These are phyloP conservation scores for Dasyprocta punctata DNA, from an alignment of 2,113 vertebrate genomes.

Conservation along the genomic window DNA sequence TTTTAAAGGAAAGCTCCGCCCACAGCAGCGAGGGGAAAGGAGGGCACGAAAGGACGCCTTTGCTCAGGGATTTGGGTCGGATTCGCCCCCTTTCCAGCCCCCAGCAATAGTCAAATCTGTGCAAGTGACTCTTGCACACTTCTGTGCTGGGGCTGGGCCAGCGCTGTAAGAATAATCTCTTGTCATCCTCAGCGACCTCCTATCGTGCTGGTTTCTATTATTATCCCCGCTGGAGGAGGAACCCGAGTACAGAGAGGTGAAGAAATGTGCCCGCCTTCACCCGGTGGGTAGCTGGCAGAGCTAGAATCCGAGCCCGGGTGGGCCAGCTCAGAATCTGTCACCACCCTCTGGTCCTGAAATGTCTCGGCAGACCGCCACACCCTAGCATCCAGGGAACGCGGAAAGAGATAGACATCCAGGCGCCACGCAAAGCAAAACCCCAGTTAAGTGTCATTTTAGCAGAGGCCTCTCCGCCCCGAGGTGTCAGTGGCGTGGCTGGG, in stretches of 20 bases:
- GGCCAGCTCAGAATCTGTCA: neutral
- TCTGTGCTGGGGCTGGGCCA: fast-evolving
- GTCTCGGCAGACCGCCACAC: neutral
- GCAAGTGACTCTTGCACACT: neutral
- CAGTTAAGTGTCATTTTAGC: neutral
- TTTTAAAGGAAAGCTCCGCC: neutral
- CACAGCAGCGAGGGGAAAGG: neutral
- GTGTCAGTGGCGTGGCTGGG: fast-evolving
- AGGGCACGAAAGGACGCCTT: neutral
- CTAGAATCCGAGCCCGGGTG: neutral
- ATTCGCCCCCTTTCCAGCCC: fast-evolving
- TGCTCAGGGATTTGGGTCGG: neutral
- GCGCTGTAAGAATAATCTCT: neutral
- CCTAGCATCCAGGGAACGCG: fast-evolving
- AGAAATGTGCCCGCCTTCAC: neutral
- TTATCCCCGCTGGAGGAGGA: neutral
- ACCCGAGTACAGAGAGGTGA: neutral
- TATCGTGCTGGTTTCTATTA: neutral
- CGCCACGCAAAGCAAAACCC: neutral
- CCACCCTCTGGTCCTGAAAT: neutral
- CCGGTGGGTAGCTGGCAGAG: neutral
- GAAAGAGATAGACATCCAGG: neutral
- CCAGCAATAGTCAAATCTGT: neutral
- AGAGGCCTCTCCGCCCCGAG: neutral
- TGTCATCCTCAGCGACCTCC: neutral